Percentiles rank a stretch among this genome's conserved stretches.
Evolutionary conservation across 2,113 vertebrate species (phyloP).

Genomic region (Carassius auratus): DNA sequence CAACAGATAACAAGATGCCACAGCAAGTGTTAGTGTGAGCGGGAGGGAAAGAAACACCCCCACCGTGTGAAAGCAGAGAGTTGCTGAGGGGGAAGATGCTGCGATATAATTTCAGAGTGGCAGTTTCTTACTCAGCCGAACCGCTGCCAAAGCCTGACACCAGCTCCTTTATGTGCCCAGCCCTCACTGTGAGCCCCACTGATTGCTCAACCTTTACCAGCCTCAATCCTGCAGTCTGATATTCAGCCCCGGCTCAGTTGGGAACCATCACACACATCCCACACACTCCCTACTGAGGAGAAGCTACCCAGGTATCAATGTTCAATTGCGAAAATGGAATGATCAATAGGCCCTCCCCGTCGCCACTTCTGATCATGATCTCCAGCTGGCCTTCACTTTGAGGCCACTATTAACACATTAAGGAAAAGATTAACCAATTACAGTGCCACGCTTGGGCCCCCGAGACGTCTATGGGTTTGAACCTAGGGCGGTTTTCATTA

Average conservation of each 20-base stretch:
- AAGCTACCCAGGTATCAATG: slow-evolving; percentile 31
- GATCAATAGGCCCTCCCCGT: slow-evolving; percentile 22
- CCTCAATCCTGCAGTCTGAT: slow-evolving; percentile 34
- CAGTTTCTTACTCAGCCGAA: slow-evolving; percentile 45
- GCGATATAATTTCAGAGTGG: slow-evolving; percentile 49
- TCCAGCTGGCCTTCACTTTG: slow-evolving; percentile 17
- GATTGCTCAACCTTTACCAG: slow-evolving; percentile 44
- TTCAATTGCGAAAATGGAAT: slow-evolving; percentile 42
- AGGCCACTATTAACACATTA: slow-evolving; percentile 57
- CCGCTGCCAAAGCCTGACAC: slow-evolving; percentile 53
- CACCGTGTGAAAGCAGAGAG: slow-evolving; percentile 38
- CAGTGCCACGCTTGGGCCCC: slow-evolving; percentile 52
- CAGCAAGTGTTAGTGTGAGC: slow-evolving; percentile 39
- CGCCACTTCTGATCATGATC: background rate
- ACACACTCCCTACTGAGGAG: slow-evolving; percentile 21
- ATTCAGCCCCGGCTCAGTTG: slow-evolving; percentile 5
- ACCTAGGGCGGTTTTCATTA: slow-evolving; percentile 72
- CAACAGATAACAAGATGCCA: background rate
- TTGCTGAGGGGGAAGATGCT: slow-evolving; percentile 36
- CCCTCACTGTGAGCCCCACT: background rate
- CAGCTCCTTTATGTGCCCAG: slow-evolving; percentile 39
- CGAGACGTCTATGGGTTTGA: slow-evolving; percentile 60
- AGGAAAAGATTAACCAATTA: slow-evolving; percentile 70
- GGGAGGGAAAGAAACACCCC: slow-evolving; percentile 51
- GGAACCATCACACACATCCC: slow-evolving; percentile 12